Evolutionary conservation across 1,140 invertebrate species (phyloP).

Genomic region (Manduca sexta): DNA sequence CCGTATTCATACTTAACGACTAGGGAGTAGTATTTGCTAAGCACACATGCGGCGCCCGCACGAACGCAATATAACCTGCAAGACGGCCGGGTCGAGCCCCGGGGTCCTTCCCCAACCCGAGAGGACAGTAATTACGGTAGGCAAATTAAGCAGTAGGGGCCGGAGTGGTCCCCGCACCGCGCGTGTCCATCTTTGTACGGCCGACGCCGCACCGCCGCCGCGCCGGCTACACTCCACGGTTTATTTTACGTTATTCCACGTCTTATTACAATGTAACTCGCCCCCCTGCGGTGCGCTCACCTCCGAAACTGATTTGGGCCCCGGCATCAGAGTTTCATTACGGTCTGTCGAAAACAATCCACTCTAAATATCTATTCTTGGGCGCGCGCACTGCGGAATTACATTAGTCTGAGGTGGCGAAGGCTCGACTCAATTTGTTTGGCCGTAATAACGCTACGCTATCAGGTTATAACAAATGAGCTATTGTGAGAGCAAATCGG

Average conservation of each 20-base stretch:
- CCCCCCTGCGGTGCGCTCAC: conserved; percentile 67
- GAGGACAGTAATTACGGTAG: conserved; percentile 74
- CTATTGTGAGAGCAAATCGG: conserved; percentile 66
- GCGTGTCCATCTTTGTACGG: conserved; percentile 69
- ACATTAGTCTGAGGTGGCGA: conserved; percentile 73
- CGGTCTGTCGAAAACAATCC: conserved; percentile 73
- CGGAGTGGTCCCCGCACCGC: conserved; percentile 33
- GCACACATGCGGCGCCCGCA: conserved; percentile 66
- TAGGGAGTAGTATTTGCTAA: conserved; percentile 67
- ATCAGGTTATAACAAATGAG: conserved; percentile 71
- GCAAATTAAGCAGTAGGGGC: conserved; percentile 74
- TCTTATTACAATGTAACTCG: conserved; percentile 70
- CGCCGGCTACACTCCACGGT: conserved; percentile 44
- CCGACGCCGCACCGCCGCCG: too few species aligned
- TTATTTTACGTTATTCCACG: conserved; percentile 71
- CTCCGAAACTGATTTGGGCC: conserved; percentile 67
- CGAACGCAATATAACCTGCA: conserved; percentile 66
- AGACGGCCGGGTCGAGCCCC: conserved; percentile 63
- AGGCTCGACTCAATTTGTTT: conserved; percentile 72
- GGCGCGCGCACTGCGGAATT: conserved; percentile 67
- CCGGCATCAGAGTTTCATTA: conserved; percentile 71
- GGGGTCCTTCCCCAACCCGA: conserved; percentile 59
- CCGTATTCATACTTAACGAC: conserved; percentile 71
- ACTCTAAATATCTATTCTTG: conserved; percentile 73
- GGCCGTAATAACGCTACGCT: conserved; percentile 67